These are phyloP conservation scores for Ischnura elegans DNA, from an alignment of 2,888 invertebrate species.

Conservation along the genomic window DNA sequence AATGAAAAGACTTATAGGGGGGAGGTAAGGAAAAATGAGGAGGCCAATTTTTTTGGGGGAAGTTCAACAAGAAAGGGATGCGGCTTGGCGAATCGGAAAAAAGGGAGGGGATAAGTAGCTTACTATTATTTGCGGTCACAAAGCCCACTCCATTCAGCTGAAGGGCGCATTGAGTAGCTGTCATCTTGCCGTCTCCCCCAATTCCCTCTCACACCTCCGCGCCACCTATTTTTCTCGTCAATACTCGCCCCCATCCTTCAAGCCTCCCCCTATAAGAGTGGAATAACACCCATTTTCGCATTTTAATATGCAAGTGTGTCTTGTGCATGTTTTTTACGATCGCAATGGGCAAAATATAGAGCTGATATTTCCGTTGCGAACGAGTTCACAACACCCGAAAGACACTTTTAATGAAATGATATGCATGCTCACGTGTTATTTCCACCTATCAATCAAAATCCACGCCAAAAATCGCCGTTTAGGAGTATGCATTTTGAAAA, in stretches of 20 bases:
- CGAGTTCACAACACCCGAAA: too few species aligned
- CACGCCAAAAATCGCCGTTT: too few species aligned
- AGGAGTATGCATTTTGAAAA: too few species aligned
- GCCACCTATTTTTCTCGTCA: not conserved
- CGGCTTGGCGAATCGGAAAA: not conserved
- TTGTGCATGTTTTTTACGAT: not conserved
- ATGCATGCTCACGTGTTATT: too few species aligned
- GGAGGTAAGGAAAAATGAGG: not conserved
- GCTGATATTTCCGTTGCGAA: too few species aligned
- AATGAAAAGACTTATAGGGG: not conserved
- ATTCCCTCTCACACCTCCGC: not conserved
- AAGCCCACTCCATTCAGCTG: conserved; percentile 12
- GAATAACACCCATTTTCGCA: not conserved
- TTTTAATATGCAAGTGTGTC: not conserved
- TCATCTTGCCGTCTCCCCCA: conserved; percentile 28
- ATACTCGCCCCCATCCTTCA: not conserved
- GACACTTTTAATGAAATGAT: too few species aligned
- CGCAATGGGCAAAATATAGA: not conserved
- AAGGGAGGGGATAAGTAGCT: conserved; percentile 41
- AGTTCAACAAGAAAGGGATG: not conserved
- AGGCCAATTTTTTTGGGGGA: not conserved
- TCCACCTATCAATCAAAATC: too few species aligned
- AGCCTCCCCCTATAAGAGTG: not conserved
- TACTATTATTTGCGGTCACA: conserved; percentile 55
- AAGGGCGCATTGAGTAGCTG: conserved; percentile 19